These are phyloP conservation scores for Antigone vipio DNA, from an alignment of 2,113 vertebrate genomes.

Conservation along the genomic window DNA sequence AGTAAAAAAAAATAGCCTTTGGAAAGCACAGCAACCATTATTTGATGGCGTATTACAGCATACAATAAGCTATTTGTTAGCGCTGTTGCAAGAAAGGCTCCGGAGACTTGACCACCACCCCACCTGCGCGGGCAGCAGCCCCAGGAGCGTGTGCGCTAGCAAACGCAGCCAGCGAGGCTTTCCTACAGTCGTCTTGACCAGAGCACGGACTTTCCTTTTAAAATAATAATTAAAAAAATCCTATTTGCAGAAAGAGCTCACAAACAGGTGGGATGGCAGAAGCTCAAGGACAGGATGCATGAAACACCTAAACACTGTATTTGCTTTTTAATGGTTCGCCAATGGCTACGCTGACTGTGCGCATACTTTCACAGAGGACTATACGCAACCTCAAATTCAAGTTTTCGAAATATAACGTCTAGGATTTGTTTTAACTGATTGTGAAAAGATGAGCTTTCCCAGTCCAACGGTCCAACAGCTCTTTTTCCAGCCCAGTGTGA, in stretches of 20 bases:
- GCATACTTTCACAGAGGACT: neutral
- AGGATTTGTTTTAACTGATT: neutral
- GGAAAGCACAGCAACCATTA: neutral
- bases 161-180: neutral
- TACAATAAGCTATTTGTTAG: neutral
- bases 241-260: neutral
- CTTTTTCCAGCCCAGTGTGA: neutral
- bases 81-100: neutral
- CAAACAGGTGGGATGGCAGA: neutral
- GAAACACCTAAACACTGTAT: accelerated
- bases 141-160: neutral
- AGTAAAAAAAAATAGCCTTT: neutral
- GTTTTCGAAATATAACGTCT: neutral
- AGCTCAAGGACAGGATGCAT: neutral
- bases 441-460: neutral
- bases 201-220: neutral
- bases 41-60: neutral
- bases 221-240: neutral
- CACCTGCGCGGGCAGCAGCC: neutral
- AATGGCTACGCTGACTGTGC: neutral
- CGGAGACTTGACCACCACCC: neutral
- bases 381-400: accelerated
- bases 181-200: neutral
- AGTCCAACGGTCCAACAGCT: neutral
- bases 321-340: neutral